Evolutionary conservation across 2,797 vertebrate genomes (phyloP).

Genomic region (Gambusia yucatana): DNA sequence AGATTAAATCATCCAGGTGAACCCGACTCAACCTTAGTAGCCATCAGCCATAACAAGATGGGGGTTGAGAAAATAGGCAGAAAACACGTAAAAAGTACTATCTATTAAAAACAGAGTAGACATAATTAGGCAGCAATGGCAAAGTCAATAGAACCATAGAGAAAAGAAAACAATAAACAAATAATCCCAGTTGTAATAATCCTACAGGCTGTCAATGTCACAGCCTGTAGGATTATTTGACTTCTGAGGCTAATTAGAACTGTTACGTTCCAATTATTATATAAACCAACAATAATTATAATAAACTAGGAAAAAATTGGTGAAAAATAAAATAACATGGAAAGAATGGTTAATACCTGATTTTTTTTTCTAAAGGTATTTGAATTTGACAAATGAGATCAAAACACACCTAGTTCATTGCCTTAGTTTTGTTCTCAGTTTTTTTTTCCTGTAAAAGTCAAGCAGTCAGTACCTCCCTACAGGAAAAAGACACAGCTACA

Average conservation of each 20-base stretch:
- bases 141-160: neutral
- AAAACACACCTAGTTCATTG: neutral
- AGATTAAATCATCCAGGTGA: neutral
- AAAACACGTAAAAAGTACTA: neutral
- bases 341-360: neutral
- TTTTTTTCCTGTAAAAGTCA: neutral
- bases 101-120: neutral
- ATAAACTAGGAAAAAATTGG: neutral
- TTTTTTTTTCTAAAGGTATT: neutral
- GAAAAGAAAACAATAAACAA: neutral
- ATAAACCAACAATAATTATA: neutral
- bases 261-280: too few species aligned
- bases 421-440: neutral
- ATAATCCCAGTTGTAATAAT: neutral
- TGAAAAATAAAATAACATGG: neutral
- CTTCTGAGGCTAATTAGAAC: too few species aligned
- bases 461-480: neutral
- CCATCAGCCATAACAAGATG: neutral
- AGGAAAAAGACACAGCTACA: neutral
- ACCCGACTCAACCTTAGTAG: neutral
- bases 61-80: neutral
- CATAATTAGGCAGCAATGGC: neutral
- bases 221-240: too few species aligned
- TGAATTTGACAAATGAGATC: neutral
- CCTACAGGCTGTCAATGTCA: neutral